Conservation (phyloP, 1,140 invertebrate species). For the Rhyzopertha dominica region DNA sequence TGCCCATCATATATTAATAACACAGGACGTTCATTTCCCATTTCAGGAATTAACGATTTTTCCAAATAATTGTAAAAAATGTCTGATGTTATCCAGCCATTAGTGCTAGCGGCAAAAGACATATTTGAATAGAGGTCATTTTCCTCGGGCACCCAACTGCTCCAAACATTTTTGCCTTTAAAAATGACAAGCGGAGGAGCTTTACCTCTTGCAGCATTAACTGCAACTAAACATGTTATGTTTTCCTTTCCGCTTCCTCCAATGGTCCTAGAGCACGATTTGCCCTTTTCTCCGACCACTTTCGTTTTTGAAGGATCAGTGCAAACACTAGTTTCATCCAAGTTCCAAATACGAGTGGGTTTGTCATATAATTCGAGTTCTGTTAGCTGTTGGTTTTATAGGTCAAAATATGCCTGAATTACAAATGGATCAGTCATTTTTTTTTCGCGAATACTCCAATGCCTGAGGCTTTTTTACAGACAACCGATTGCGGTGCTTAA, state of each 20-base stretch:
- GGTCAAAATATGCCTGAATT: no score
- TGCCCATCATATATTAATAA: conserved; percentile 20
- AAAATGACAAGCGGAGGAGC: conserved; percentile 30
- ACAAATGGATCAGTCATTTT: conserved; percentile 25
- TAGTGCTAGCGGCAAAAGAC: conserved; percentile 27
- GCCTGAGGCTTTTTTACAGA: conserved; percentile 41
- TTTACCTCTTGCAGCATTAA: conserved; percentile 25
- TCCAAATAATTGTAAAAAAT: conserved; percentile 27
- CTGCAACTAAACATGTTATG: conserved; percentile 25
- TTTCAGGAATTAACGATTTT: conserved; percentile 19
- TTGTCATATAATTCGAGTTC: conserved; percentile 12
- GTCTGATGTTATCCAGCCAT: conserved; percentile 35
- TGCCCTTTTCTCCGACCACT: conserved; percentile 3
- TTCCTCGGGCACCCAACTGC: conserved; percentile 23
- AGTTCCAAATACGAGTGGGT: no score
- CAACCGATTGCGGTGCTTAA: conserved; percentile 32
- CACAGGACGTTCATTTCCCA: conserved; percentile 14
- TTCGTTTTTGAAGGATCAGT: conserved; percentile 1
- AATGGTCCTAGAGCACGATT: conserved; percentile 14
- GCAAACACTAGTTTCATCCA: conserved; percentile 8
- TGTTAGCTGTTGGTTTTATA: conserved; percentile 19
- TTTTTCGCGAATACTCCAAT: conserved; percentile 35
- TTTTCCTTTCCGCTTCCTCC: conserved; percentile 24
- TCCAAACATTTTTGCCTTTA: conserved; percentile 32
- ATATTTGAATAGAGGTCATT: conserved; percentile 26